These are phyloP conservation scores for Hirtodrosophila cameraria DNA, from an alignment of 2,888 invertebrate genomes.

Conservation along the genomic window DNA sequence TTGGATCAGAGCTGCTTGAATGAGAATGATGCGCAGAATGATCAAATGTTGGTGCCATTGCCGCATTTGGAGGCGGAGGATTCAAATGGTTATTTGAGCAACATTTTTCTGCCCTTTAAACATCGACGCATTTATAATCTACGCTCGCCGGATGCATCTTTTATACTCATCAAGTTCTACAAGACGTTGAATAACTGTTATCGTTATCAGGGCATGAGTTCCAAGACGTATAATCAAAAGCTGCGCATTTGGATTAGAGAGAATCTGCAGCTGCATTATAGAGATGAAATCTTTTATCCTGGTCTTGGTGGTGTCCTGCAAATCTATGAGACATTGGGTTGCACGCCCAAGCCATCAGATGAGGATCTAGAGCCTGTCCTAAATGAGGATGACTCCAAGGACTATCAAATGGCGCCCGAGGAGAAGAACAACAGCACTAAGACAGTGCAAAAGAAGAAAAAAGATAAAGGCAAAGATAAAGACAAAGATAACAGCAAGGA, in stretches of 20 bases:
- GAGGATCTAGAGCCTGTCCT: background rate
- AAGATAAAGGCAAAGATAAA: background rate
- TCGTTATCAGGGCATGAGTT: constrained; percentile 71
- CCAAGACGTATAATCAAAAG: constrained; percentile 73
- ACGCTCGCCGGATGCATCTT: constrained; percentile 71
- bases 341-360: background rate
- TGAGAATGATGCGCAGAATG: constrained; percentile 57
- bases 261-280: constrained; percentile 75
- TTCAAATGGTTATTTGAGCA: constrained; percentile 66
- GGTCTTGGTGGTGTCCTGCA: constrained; percentile 81
- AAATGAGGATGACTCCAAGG: constrained; percentile 23
- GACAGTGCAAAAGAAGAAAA: background rate
- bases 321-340: constrained; percentile 66
- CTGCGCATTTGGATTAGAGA: constrained; percentile 80
- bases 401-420: constrained; percentile 26
- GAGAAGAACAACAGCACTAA: constrained; percentile 7
- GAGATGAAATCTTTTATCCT: constrained; percentile 82
- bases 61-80: constrained; percentile 79
- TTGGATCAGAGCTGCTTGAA: constrained; percentile 66
- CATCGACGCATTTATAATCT: constrained; percentile 80
- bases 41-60: constrained; percentile 79
- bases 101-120: constrained; percentile 82
- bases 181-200: constrained; percentile 80
- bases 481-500: background rate
- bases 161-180: constrained; percentile 80